A percentile compares a stretch with the other conserved stretches of the same genome.
Conservation (phyloP, 2,113 vertebrate genomes). For the Poecile atricapillus region DNA sequence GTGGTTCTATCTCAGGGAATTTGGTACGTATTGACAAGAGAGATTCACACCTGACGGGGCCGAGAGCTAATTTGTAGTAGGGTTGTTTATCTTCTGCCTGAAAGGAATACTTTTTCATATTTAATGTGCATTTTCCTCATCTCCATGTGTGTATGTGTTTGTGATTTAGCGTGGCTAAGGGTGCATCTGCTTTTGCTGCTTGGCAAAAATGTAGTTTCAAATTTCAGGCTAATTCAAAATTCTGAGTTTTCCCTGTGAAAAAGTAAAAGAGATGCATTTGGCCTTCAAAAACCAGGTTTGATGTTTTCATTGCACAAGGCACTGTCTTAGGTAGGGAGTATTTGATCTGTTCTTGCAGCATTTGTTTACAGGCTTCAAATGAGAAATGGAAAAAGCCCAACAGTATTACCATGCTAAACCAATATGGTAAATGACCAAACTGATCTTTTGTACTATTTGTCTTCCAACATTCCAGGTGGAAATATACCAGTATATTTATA, state of each 20-base stretch:
- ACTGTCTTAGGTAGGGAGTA: background rate
- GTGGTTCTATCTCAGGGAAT: constrained; percentile 68
- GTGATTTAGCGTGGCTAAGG: constrained; percentile 16
- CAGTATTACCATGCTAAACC: constrained; percentile 21
- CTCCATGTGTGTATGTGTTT: background rate
- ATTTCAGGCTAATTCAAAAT: background rate
- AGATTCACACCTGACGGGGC: constrained; percentile 68
- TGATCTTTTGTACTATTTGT: constrained; percentile 62
- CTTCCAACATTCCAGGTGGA: constrained; percentile 71
- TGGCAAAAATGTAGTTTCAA: background rate
- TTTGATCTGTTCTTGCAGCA: background rate
- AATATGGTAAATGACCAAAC: constrained; percentile 70
- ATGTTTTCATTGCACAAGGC: background rate
- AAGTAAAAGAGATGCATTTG: constrained; percentile 12
- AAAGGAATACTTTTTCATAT: constrained; percentile 66
- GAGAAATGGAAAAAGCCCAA: background rate
- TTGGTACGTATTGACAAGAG: constrained; percentile 67
- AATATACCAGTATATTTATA: constrained; percentile 54
- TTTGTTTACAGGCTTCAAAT: constrained; percentile 23
- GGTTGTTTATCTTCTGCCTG: constrained; percentile 64
- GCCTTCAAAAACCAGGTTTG: constrained; percentile 43
- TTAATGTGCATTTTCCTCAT: constrained; percentile 58
- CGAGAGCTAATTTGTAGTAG: constrained; percentile 65
- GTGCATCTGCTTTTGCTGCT: constrained; percentile 13
- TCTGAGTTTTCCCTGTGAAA: background rate